Evolutionary conservation across 1,140 invertebrate genomes (phyloP), one percentile per base, ranked within the genome.

Genomic region (Pseudoatta argentina): DNA sequence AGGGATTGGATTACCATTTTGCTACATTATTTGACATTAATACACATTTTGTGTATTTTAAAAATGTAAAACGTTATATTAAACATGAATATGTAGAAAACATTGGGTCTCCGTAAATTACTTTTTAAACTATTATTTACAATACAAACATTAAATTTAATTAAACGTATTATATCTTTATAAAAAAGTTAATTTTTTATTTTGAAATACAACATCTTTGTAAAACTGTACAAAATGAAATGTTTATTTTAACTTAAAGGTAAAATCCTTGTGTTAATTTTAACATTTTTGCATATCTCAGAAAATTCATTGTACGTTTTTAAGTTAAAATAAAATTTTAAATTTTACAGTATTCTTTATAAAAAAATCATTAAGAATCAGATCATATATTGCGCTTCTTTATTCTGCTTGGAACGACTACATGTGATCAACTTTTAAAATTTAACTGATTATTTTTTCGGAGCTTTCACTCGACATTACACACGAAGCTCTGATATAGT

Each of bases 401-500:
- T 5, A 30, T 69, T 69, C 30, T n/a, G n/a, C n/a, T 51, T 10
- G 21, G 44, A 57, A 0, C 44, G 5, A 3, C 5, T 21, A 14
- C 5, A 27, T 66, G 39, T 12, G 0, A 39, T 16, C 27, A 34
- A 51, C 12, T 67, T 3, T 67, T 67, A 4, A 14, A 81, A 81
- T 34, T 81, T 39, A 69, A 30, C 21, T 8, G 12, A 18, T 53
- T 21, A 14, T 44, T 61, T 73, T 51, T 73, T 61, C 12, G 39
- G 12, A 24, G 18, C 21, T 83, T 83, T 82, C 10, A 75, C 3
- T 14, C 69, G 44, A 61, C 27, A 44, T 82, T 61, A 61, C 16
- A 61, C 24, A 34, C 18, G 24, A 10, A 73, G 48, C 27, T 61
- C 39, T 18, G 39, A 48, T 44, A 48, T 44, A 24, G 30, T 67